phyloP scores from a whole-genome alignment of 2,888 invertebrate genomes.

The Clostera curtula region DNA sequence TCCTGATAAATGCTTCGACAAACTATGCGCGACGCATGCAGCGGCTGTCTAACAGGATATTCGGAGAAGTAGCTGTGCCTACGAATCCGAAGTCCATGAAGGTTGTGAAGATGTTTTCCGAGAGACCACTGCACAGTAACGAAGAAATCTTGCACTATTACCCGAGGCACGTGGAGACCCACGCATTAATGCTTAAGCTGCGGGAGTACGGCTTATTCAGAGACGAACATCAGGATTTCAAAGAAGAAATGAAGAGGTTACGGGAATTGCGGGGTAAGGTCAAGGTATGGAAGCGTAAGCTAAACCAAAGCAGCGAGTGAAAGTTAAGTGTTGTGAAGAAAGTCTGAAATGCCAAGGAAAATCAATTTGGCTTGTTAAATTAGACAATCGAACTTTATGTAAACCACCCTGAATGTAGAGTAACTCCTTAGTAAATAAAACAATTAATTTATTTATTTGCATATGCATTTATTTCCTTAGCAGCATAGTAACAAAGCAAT shows the following conservation, averaged over 20 bases:
- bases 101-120: constrained; percentile 85
- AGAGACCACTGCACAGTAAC: constrained; percentile 82
- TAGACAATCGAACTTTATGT: too few species aligned
- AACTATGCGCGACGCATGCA: constrained; percentile 91
- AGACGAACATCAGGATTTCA: constrained; percentile 93
- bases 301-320: constrained; percentile 50
- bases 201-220: constrained; percentile 86
- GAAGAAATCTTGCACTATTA: constrained; percentile 87
- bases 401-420: neutral
- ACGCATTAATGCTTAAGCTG: constrained; percentile 80
- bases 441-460: constrained; percentile 9
- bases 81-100: constrained; percentile 86
- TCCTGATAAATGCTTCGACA: constrained; percentile 80
- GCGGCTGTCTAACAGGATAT: constrained; percentile 88
- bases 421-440: constrained; percentile 14
- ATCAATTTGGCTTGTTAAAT: too few species aligned
- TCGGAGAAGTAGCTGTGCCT: constrained; percentile 88
- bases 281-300: constrained; percentile 66
- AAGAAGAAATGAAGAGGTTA: constrained; percentile 88
- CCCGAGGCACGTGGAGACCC: constrained; percentile 87
- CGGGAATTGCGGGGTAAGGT: constrained; percentile 85
- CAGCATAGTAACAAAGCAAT: too few species aligned
- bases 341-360: too few species aligned
- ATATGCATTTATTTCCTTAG: constrained; percentile 11
- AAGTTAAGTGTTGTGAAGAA: too few species aligned